Conservation (phyloP, 2,888 invertebrate species). For the Proisotoma minuta region DNA sequence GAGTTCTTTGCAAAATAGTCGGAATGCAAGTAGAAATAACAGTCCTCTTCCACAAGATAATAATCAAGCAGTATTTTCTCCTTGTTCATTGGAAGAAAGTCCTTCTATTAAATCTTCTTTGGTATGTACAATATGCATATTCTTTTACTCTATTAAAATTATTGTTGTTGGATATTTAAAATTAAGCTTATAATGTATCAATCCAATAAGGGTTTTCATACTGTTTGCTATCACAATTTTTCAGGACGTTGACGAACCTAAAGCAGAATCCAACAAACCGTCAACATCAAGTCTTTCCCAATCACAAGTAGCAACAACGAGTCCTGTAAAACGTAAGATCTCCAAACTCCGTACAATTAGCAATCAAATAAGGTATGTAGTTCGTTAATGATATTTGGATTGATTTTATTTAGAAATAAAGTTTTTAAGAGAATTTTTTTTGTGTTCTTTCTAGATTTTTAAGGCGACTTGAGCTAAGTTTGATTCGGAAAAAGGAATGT, state of each 20-base stretch:
- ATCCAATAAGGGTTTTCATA: no score
- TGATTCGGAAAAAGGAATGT: slow-evolving; percentile 55
- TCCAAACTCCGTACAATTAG: slow-evolving; percentile 67
- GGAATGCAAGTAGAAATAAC: slow-evolving; percentile 6
- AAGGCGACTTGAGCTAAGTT: slow-evolving; percentile 65
- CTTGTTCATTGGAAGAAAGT: slow-evolving; percentile 23
- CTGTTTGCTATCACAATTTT: no score
- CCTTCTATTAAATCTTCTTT: not conserved
- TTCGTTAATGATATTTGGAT: not conserved
- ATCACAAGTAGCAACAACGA: slow-evolving; percentile 1
- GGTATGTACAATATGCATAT: slow-evolving; percentile 2
- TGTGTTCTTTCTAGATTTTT: slow-evolving; percentile 63
- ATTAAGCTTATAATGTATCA: no score
- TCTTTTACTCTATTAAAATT: no score
- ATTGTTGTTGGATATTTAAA: no score
- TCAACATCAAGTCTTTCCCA: not conserved
- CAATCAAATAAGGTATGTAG: slow-evolving; percentile 66
- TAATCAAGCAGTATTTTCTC: slow-evolving; percentile 1
- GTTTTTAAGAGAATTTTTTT: not conserved
- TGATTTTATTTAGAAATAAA: not conserved
- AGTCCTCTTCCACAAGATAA: slow-evolving; percentile 6
- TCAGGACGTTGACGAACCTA: not conserved
- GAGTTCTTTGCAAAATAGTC: slow-evolving; percentile 30
- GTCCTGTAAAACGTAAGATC: slow-evolving; percentile 59
- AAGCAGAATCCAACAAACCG: not conserved